Base-by-base conservation (phyloP, 2,797 vertebrate species). In the Sebastes steindachneri region DNA sequence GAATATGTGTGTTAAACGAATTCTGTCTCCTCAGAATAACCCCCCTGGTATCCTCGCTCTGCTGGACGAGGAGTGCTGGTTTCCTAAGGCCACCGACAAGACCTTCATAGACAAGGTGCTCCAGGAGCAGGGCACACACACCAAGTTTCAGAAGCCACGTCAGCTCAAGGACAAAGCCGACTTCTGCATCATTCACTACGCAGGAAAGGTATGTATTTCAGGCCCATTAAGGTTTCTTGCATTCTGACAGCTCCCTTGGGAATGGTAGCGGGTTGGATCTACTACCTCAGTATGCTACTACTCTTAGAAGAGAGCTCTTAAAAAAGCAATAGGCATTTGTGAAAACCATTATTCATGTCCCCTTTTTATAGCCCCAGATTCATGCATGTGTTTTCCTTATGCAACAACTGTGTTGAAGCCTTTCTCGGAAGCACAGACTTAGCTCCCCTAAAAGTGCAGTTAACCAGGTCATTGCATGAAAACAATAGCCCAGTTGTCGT, bases 51-150 rank as follows among this genome's bases (percentile, higher is more conserved):
- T 99, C 57, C 94, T 99, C 68, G 98, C 98, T 35, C 93, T 99
- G 81, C 93, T 99, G 88, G 98, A 99, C 23, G 98, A 99, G 87
- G 99, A 99, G 85, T 99, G 99, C 91, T 99, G 99, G 99, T 99
- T 99, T 83, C 99, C 99, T 69, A 99, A 99, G 92, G 99, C 99
- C 88, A 99, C 99, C 0, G 99, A 99, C 92, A 99, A 97, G 94
- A 99, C 97, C 51, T 99, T 99, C 54, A 97, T 99, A 63, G 98
- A 99, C 90, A 99, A 99, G 89, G 97, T 99, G 86, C 93, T 97
- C 28, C 99, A 99, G 94, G 99, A 99, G 62, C 98, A 99, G 92
- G 99, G 98, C 53, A 97, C 96, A 0, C 98, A 99, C 86, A 91
- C 96, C 85, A 99, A 99, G 92, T 99, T 99, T 91, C 99, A 99